Evolutionary conservation across 1,140 invertebrate genomes (phyloP), one percentile per base, ranked within the genome.

Genomic region (Drosophila eugracilis): DNA sequence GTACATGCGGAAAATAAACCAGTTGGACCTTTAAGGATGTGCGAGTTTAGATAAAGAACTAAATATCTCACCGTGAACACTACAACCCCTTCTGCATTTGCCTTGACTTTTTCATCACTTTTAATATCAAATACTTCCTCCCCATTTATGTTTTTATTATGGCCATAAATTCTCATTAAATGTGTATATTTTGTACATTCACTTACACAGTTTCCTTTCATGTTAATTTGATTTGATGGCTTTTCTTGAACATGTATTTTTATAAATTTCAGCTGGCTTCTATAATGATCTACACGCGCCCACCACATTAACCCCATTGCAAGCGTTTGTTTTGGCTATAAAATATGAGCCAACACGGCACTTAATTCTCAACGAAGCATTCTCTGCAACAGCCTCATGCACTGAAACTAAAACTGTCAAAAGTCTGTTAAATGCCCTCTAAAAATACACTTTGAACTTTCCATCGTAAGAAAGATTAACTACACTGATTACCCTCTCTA

Each of bases 251-350:
- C 26, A 10, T 57, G 45, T 52, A 52, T 39, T 67, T 78, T 74
- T 63, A 62, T 62, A 62, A 65, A 48, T 74, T 69, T 71, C 22
- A 34, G 55, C 26, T 42, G 42, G 28, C 36, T 63, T 44, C 32
- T 57, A 22, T 70, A 70, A 70, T 48, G 47, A 74, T 74, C 41
- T 42, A 74, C 71, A 75, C 70, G 59, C 80, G 81, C 80, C 81
- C 60, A 72, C 45, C 52, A 49, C 81, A 85, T 85, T 85, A 85
- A 81, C 77, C 80, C 77, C 79, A 74, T 81, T 75, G 44, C 50
- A 15, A 48, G 50, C 49, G 42, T 53, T 53, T 53, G 62, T 66
- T 60, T 76, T 44, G 77, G 41, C 47, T 72, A 67, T 70, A 60
- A 67, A 69, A 53, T 67, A 53, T 67, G 47, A 62, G 53, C 70